phyloP scores from a whole-genome alignment of 2,888 invertebrate genomes.

The Sylvicola cinctus region DNA sequence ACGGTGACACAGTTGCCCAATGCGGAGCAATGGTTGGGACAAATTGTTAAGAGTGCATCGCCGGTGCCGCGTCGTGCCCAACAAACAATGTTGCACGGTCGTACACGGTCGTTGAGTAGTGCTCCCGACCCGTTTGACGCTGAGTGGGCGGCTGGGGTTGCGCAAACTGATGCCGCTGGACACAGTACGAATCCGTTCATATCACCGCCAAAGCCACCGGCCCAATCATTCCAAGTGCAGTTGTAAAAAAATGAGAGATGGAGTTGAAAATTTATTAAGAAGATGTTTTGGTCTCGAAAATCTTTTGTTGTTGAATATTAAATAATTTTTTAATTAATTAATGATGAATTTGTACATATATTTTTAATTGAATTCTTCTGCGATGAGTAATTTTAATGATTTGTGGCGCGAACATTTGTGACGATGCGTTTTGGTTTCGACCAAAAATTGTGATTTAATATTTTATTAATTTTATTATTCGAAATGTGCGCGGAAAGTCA shows the following conservation, averaged over 20 bases:
- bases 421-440: too few relatives aligned
- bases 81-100: conserved; percentile 31
- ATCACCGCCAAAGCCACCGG: conserved; percentile 25
- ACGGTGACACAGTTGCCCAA: conserved; percentile 38
- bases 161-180: conserved; percentile 29
- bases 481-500: too few relatives aligned
- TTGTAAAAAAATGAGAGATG: conserved; percentile 13
- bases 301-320: neutral
- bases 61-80: conserved; percentile 30
- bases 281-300: too few relatives aligned
- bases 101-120: conserved; percentile 35
- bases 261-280: too few relatives aligned
- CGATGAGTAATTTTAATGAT: too few relatives aligned
- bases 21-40: conserved; percentile 68
- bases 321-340: neutral
- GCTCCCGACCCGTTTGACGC: conserved; percentile 58
- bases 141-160: conserved; percentile 54
- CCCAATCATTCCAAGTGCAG: conserved; percentile 27
- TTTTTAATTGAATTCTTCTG: too few relatives aligned
- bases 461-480: too few relatives aligned
- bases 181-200: conserved; percentile 30
- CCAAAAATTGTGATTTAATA: too few relatives aligned
- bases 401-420: too few relatives aligned
- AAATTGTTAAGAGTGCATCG: conserved; percentile 40
- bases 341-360: too few relatives aligned